Conservation (phyloP, 1,140 invertebrate species). For the Ceratina australensis region DNA sequence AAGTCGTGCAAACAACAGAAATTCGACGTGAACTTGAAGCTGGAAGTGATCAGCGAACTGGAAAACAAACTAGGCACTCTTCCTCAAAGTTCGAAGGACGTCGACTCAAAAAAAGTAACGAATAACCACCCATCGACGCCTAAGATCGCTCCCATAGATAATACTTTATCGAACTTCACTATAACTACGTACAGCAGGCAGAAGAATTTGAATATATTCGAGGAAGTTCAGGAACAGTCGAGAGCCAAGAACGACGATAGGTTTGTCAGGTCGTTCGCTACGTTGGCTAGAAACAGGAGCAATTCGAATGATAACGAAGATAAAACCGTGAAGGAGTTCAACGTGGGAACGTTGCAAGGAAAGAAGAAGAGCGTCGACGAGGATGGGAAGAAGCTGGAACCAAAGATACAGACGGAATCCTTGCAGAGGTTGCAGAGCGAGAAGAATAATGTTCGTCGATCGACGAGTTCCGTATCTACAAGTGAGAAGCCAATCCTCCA, state of each 20-base stretch:
- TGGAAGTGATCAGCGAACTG: conserved; percentile 68
- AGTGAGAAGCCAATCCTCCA: conserved; percentile 69
- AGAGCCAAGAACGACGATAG: conserved; percentile 40
- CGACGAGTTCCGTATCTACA: conserved; percentile 76
- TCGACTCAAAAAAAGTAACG: conserved; percentile 20
- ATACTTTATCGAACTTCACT: conserved; percentile 76
- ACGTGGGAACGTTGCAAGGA: background rate
- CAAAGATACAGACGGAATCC: conserved; percentile 41
- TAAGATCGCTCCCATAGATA: conserved; percentile 71
- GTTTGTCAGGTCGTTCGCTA: conserved; percentile 59
- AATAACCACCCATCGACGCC: conserved; percentile 43
- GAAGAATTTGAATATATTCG: conserved; percentile 73
- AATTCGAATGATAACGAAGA: conserved; percentile 38
- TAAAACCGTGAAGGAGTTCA: background rate
- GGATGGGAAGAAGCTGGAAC: conserved; percentile 13
- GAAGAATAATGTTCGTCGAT: conserved; percentile 67
- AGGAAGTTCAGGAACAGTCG: conserved; percentile 52
- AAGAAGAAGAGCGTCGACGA: background rate
- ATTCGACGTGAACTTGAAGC: conserved; percentile 50
- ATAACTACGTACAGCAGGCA: conserved; percentile 75
- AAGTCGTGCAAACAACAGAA: background rate
- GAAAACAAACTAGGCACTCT: conserved; percentile 65
- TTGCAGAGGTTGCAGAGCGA: conserved; percentile 51
- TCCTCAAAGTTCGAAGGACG: conserved; percentile 30
- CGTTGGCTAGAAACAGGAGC: conserved; percentile 49